Evolutionary conservation across 2,113 vertebrate species (phyloP), one percentile per base, ranked within the genome.

Genomic region (Hippolais icterina): DNA sequence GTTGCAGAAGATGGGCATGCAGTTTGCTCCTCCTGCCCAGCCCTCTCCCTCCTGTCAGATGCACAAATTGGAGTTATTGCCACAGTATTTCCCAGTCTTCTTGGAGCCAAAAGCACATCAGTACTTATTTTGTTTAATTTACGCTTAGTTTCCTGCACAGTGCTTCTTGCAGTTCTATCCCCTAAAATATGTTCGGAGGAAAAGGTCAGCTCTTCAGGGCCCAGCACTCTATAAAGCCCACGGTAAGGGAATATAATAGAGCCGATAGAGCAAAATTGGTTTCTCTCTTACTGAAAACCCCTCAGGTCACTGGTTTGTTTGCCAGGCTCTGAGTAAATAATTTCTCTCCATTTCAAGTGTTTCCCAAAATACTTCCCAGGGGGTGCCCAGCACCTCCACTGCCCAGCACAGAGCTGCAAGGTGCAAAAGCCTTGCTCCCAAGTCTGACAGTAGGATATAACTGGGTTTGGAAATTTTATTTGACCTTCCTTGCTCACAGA

Each of bases 141-240:
- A 68, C 2, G 0, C 35, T 89, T 42, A 1, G 17, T 46, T 29
- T 89, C 22, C 76, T 37, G 44, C 64, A n/a, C 33, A 5, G 66
- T 68, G 41, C 53, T 61, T 79, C 74, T 76, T 66, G 23, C 35
- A 33, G 60, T 75, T 94, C 91, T 71, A 60, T n/a, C 33, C 47
- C 53, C 52, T 42, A 50, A 93, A 93, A 82, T 49, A 60, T 3
- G 13, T 71, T 24, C 2, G 0, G 33, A 87, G 66, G 65, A 69
- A 96, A 96, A 97, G 95, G 94, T 96, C 94, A 96, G 75, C 9
- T 93, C 94, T 59, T 83, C 74, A 59, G 74, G 59, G 87, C 41
- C 87, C 89, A 64, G 83, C 31, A 79, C 66, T 95, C 89, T 33
- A 85, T 75, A 71, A 89, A 93, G 49, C 63, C 82, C 35, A 13